phyloP scores from a whole-genome alignment of 2,888 invertebrate species.

The Alsophila aescularia region DNA sequence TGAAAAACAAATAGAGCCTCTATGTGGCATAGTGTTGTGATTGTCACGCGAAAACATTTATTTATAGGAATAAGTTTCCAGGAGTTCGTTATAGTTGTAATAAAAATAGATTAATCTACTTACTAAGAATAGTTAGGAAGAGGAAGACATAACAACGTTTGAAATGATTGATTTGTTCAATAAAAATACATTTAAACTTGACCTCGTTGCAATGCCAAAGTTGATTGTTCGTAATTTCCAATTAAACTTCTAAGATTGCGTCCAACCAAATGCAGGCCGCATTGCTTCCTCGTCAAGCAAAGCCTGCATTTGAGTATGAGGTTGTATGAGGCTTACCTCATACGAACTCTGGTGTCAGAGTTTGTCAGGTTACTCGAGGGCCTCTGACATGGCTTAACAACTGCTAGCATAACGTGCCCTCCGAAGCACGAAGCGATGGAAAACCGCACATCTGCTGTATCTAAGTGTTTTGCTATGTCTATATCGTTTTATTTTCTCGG shows the following conservation, averaged over 20 bases:
- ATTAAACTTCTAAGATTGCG: slow-evolving; percentile 5
- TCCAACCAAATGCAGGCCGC: slow-evolving; percentile 5
- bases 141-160: slow-evolving; percentile 28
- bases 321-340: too few species aligned
- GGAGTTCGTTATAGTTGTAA: not conserved
- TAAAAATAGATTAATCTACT: not conserved
- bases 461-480: too few species aligned
- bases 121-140: slow-evolving; percentile 29
- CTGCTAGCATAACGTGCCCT: too few species aligned
- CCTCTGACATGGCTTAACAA: too few species aligned
- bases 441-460: too few species aligned
- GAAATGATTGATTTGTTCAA: slow-evolving; percentile 17
- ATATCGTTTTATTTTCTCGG: too few species aligned
- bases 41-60: not conserved
- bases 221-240: slow-evolving; percentile 26
- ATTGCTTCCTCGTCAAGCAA: slow-evolving; percentile 5
- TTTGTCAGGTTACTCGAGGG: too few species aligned
- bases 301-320: too few species aligned
- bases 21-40: too few species aligned
- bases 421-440: too few species aligned
- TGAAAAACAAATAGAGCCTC: too few species aligned
- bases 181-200: slow-evolving; percentile 16
- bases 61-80: not conserved
- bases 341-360: too few species aligned
- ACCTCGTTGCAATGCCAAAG: slow-evolving; percentile 28